Conservation (phyloP, 2,888 invertebrate genomes). For the Aphidoletes aphidimyza region DNA sequence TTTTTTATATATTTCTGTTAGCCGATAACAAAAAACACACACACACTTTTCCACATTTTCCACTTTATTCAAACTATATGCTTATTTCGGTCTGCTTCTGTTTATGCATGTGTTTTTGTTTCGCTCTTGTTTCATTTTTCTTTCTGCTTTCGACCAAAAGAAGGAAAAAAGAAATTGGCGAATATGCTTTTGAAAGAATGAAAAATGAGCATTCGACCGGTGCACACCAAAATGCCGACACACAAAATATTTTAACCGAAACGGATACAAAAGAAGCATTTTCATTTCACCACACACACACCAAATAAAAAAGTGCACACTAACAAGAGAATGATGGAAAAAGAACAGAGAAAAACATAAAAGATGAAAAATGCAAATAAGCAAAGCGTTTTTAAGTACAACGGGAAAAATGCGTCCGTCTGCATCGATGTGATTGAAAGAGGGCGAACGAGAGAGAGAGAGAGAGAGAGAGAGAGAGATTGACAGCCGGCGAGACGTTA, state of each 20-base stretch:
- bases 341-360: background rate
- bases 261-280: background rate
- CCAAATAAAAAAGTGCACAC: too few species aligned
- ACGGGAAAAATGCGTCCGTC: conserved; percentile 35
- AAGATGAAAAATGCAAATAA: conserved; percentile 53
- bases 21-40: too few species aligned
- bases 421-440: background rate
- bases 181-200: conserved; percentile 52
- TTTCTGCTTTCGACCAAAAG: background rate
- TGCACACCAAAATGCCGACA: conserved; percentile 27
- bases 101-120: background rate
- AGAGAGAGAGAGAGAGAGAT: background rate
- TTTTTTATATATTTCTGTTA: background rate
- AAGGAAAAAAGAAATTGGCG: background rate
- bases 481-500: conserved; percentile 24
- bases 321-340: background rate
- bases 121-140: background rate
- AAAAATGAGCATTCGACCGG: conserved; percentile 54
- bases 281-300: too few species aligned
- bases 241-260: conserved; percentile 4
- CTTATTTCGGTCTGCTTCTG: background rate
- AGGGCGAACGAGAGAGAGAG: background rate
- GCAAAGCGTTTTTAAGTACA: background rate
- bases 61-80: conserved; percentile 43
- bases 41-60: conserved; percentile 22